A percentile compares a stretch with the other conserved stretches of the same genome.
Evolutionary conservation across 2,113 vertebrate genomes (phyloP).

Genomic region (Hippotragus niger): DNA sequence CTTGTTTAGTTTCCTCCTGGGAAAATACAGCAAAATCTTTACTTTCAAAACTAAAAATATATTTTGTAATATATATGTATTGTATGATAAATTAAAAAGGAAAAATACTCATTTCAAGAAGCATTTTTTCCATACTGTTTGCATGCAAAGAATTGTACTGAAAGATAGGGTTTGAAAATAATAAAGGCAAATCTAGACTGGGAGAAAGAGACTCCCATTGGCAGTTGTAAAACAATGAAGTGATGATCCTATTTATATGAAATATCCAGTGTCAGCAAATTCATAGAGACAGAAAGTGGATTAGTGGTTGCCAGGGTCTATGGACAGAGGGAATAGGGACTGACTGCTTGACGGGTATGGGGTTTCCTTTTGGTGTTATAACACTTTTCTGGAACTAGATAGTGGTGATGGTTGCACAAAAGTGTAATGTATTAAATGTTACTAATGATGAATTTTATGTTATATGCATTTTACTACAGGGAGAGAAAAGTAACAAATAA

Average conservation of each 20-base stretch:
- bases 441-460: neutral
- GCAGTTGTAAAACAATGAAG: neutral
- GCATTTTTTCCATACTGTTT: neutral
- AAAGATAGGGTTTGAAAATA: neutral
- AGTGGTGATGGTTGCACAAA: neutral
- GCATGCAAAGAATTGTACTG: neutral
- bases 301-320: neutral
- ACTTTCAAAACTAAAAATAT: neutral
- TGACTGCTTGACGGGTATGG: neutral
- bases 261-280: neutral
- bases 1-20: constrained; percentile 12
- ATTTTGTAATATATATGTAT: neutral
- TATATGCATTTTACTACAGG: neutral
- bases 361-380: neutral
- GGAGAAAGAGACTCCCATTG: neutral
- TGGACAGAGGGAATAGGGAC: neutral
- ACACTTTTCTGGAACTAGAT: neutral
- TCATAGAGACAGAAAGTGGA: neutral
- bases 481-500: neutral
- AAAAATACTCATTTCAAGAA: neutral
- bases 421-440: neutral
- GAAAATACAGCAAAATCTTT: neutral
- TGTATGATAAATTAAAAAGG: neutral
- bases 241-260: neutral
- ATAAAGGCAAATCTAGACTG: neutral